Percentiles rank a stretch among this genome's conserved stretches.
These are phyloP conservation scores for Tetragnatha versicolor DNA, from an alignment of 1,140 invertebrate species.

Conservation along the genomic window DNA sequence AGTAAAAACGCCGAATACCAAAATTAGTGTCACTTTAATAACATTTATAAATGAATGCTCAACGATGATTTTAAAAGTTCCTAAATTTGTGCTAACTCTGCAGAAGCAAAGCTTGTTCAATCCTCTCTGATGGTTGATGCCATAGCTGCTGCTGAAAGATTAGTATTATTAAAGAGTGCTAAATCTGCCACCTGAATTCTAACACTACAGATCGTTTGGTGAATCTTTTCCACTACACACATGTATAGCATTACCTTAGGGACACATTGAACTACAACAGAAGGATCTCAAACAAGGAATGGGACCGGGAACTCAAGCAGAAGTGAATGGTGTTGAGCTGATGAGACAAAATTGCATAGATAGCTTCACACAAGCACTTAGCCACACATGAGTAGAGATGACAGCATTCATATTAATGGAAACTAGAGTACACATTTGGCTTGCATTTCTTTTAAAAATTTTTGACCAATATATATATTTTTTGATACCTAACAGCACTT, in stretches of 20 bases:
- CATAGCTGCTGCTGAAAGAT: too few species aligned
- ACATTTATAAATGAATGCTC: too few species aligned
- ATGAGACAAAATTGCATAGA: neutral
- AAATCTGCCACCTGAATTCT: constrained; percentile 54
- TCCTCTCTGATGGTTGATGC: too few species aligned
- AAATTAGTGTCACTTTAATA: too few species aligned
- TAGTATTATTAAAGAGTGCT: too few species aligned
- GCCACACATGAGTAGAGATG: neutral
- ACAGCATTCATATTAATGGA: neutral
- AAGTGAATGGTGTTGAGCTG: neutral
- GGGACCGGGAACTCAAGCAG: neutral
- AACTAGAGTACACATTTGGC: neutral
- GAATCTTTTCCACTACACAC: constrained; percentile 32
- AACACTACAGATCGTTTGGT: constrained; percentile 39
- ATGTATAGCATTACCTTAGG: constrained; percentile 9
- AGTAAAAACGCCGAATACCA: too few species aligned
- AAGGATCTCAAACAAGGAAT: neutral
- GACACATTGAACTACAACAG: constrained; percentile 32
- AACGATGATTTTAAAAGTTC: too few species aligned
- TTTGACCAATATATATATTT: neutral
- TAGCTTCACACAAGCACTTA: neutral
- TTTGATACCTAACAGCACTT: neutral
- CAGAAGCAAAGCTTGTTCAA: too few species aligned
- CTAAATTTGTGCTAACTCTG: too few species aligned
- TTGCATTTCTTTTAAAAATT: neutral